phyloP scores from a whole-genome alignment of 2,888 invertebrate genomes.

The Cynaeus angustus region DNA sequence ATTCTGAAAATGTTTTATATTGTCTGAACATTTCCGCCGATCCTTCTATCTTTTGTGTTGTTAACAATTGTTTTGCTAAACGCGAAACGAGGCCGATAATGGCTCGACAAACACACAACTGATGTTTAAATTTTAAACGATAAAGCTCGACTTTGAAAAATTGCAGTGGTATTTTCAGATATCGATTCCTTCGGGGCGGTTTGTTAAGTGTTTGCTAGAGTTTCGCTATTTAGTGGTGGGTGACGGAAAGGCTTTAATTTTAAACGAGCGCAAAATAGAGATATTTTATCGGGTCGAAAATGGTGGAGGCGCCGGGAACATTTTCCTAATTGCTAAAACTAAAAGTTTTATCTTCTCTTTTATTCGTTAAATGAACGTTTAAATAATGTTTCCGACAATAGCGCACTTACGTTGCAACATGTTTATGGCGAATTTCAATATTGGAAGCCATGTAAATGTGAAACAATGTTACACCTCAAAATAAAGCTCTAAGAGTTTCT shows the following conservation, averaged over 20 bases:
- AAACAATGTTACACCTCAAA: too few species aligned
- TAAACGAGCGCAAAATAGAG: too few species aligned
- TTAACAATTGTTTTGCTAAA: conserved; percentile 35
- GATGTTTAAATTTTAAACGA: conserved; percentile 36
- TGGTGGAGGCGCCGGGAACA: too few species aligned
- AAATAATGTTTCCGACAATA: too few species aligned
- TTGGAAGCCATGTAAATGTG: too few species aligned
- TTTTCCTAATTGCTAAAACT: too few species aligned
- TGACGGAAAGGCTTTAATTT: not conserved
- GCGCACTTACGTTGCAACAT: too few species aligned
- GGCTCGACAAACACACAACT: conserved; percentile 21
- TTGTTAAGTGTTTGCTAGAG: conserved; percentile 19
- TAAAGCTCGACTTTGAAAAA: conserved; percentile 15
- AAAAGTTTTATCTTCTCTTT: too few species aligned
- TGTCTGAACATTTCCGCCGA: conserved; percentile 31
- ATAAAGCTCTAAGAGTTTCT: too few species aligned
- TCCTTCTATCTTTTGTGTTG: conserved; percentile 32
- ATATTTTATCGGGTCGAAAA: too few species aligned
- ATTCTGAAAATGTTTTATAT: conserved; percentile 40
- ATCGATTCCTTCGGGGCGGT: conserved; percentile 28
- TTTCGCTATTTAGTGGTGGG: conserved; percentile 13
- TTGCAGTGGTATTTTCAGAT: conserved; percentile 21
- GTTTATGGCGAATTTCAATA: too few species aligned
- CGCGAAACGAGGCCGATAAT: conserved; percentile 19
- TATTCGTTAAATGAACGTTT: too few species aligned